Conservation (phyloP, 2,888 invertebrate genomes). For the Herminia tarsipennalis region DNA sequence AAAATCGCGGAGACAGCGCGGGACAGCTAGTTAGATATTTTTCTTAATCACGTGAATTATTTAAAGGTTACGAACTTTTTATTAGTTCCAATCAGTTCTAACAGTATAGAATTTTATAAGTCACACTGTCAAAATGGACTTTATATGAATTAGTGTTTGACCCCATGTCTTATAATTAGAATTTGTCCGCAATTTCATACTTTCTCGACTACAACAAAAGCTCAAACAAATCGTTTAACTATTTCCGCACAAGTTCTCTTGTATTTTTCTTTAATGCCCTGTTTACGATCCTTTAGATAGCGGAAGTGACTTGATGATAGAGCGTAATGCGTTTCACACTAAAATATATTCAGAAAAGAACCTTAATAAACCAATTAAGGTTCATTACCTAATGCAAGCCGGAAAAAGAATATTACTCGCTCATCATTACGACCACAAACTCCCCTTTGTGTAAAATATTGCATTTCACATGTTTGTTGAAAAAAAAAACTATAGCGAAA, state of each 20-base stretch:
- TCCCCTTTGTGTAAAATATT: constrained; percentile 73
- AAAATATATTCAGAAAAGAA: constrained; percentile 57
- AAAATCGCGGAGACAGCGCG: too few relatives aligned
- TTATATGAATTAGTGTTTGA: too few relatives aligned
- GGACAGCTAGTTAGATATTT: too few relatives aligned
- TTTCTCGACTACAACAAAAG: too few relatives aligned
- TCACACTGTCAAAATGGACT: too few relatives aligned
- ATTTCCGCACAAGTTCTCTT: not conserved
- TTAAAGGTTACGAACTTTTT: too few relatives aligned
- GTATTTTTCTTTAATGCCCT: too few relatives aligned
- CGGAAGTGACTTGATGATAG: constrained; percentile 39
- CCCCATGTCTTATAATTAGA: too few relatives aligned
- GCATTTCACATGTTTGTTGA: constrained; percentile 68
- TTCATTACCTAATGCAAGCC: constrained; percentile 80
- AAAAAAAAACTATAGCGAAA: constrained; percentile 52
- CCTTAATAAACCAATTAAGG: constrained; percentile 81
- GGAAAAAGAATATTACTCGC: constrained; percentile 79
- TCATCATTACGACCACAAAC: constrained; percentile 79
- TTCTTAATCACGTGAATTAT: too few relatives aligned
- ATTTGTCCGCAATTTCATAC: too few relatives aligned
- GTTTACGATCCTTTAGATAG: constrained; percentile 4
- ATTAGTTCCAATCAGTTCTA: too few relatives aligned
- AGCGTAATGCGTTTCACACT: constrained; percentile 68
- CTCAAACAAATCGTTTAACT: not conserved
- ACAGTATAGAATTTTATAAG: too few relatives aligned